Percentiles rank a stretch among this genome's conserved stretches.
Conservation (phyloP, 2,113 vertebrate genomes). For the Caloenas nicobarica region DNA sequence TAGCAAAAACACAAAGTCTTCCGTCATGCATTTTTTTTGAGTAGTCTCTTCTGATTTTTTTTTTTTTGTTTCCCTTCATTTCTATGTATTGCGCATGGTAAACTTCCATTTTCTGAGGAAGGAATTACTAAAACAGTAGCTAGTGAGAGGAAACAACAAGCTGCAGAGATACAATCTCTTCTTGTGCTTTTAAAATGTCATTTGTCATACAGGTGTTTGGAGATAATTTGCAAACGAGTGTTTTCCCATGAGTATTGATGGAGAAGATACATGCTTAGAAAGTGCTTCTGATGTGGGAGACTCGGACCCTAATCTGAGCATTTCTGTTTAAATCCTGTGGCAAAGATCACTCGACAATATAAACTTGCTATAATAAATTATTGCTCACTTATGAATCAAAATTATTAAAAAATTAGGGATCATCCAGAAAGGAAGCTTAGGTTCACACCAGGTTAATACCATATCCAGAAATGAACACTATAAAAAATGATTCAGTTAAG, state of each 20-base stretch:
- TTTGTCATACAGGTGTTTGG: neutral
- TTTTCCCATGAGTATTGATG: neutral
- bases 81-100: neutral
- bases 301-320: neutral
- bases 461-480: neutral
- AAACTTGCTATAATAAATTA: neutral
- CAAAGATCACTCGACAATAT: neutral
- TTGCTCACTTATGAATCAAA: neutral
- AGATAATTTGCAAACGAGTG: neutral
- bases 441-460: neutral
- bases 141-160: neutral
- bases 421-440: neutral
- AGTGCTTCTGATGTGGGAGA: neutral
- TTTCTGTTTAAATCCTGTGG: neutral
- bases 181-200: neutral
- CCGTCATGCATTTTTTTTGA: neutral
- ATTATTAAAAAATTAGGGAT: neutral
- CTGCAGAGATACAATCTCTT: neutral
- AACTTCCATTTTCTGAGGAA: neutral
- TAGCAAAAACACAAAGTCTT: neutral
- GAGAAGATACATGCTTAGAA: neutral
- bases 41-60: neutral
- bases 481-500: neutral
- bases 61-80: neutral
- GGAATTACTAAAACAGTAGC: neutral